phyloP scores from a whole-genome alignment of 2,113 vertebrate species.

The Percopsis transmontana region DNA sequence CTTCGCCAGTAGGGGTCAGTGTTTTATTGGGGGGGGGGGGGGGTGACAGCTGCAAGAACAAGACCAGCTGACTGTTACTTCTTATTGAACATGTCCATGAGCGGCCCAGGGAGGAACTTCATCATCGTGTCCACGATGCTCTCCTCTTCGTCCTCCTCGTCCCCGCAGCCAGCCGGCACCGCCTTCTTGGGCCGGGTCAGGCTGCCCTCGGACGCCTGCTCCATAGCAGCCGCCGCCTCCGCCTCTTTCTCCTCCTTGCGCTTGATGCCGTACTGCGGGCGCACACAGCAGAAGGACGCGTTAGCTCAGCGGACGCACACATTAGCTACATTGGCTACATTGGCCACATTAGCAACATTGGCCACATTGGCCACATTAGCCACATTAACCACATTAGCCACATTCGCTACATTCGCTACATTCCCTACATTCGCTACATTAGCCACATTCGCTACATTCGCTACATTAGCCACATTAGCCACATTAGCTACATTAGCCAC shows the following conservation, averaged over 20 bases:
- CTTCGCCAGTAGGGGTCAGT: conserved; percentile 8
- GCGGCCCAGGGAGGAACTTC: conserved; percentile 94
- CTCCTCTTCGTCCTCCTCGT: conserved; percentile 90
- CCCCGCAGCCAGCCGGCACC: conserved; percentile 75
- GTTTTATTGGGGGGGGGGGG: conserved; percentile 12
- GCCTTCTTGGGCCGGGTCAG: conserved; percentile 95
- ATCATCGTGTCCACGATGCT: conserved; percentile 98
- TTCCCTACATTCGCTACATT: too few relatives aligned
- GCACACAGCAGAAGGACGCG: background rate
- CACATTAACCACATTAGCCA: too few relatives aligned
- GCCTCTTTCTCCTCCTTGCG: conserved; percentile 98
- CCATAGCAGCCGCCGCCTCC: conserved; percentile 92
- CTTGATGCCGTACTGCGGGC: conserved; percentile 92
- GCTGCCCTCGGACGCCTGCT: conserved; percentile 92
- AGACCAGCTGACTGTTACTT: conserved; percentile 78
- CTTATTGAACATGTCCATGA: conserved; percentile 98
- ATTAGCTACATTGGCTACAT: background rate
- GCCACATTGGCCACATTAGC: too few relatives aligned
- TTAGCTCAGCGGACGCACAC: background rate
- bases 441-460: too few relatives aligned
- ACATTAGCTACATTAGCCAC: too few relatives aligned
- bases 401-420: too few relatives aligned
- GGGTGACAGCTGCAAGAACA: conserved; percentile 14
- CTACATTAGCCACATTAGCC: too few relatives aligned
- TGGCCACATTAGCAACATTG: too few relatives aligned